Percentiles rank a stretch among this genome's conserved stretches.
These are phyloP conservation scores for Salpingus planirostris DNA, from an alignment of 2,888 invertebrate genomes.

Conservation along the genomic window DNA sequence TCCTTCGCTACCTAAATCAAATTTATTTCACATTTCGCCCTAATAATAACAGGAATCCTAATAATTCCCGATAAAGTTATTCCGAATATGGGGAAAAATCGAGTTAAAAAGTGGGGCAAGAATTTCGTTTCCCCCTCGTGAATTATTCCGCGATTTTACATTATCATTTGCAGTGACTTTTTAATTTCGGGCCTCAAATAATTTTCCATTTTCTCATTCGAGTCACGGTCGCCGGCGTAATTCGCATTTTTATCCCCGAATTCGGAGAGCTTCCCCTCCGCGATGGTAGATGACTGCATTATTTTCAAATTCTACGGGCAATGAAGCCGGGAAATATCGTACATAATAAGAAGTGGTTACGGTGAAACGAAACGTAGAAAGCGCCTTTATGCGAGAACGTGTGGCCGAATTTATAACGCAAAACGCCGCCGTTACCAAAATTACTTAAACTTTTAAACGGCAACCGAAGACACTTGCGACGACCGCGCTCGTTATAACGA, in stretches of 20 bases:
- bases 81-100: too few relatives aligned
- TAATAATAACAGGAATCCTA: too few relatives aligned
- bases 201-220: constrained; percentile 18
- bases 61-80: too few relatives aligned
- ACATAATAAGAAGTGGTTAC: constrained; percentile 10
- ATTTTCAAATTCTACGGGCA: constrained; percentile 17
- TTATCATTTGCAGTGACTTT: too few relatives aligned
- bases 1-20: too few relatives aligned
- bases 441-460: constrained; percentile 7
- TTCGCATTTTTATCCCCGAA: constrained; percentile 14
- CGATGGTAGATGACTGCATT: constrained; percentile 14
- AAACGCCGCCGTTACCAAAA: constrained; percentile 6
- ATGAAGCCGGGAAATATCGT: constrained; percentile 13
- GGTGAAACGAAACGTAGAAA: constrained; percentile 12
- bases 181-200: too few relatives aligned
- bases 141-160: too few relatives aligned
- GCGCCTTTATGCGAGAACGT: constrained; percentile 10
- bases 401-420: constrained; percentile 12
- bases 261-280: constrained; percentile 9
- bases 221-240: constrained; percentile 15
- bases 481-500: too few relatives aligned
- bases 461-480: background rate
- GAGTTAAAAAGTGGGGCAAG: too few relatives aligned
- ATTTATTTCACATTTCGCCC: too few relatives aligned
- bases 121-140: too few relatives aligned